Evolutionary conservation across 2,888 invertebrate genomes (phyloP).

Genomic region (Margaritifera margaritifera): DNA sequence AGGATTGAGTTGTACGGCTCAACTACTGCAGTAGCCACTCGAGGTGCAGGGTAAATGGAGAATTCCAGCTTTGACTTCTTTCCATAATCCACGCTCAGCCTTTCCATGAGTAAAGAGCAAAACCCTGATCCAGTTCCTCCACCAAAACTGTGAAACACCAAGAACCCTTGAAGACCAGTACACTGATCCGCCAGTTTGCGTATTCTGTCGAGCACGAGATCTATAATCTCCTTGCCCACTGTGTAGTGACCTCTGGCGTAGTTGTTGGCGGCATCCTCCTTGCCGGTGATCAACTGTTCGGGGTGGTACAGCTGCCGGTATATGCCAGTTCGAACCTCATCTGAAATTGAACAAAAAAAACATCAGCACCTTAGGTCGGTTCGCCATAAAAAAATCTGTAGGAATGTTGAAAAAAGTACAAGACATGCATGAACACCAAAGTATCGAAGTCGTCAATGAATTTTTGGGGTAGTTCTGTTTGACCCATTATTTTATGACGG

Average conservation of each 20-base stretch:
- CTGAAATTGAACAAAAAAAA: constrained; percentile 45
- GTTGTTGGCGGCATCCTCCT: constrained; percentile 98
- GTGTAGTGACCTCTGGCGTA: constrained; percentile 98
- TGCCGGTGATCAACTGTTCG: constrained; percentile 96
- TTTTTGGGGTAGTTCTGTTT: too few species aligned
- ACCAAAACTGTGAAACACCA: constrained; percentile 70
- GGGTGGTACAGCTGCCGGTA: constrained; percentile 98
- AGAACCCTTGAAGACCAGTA: constrained; percentile 70
- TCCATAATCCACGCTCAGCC: constrained; percentile 65
- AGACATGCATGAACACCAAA: too few species aligned
- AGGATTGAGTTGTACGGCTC: constrained; percentile 97
- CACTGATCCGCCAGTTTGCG: constrained; percentile 76
- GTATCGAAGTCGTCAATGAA: too few species aligned
- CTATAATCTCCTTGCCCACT: constrained; percentile 87
- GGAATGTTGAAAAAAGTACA: too few species aligned
- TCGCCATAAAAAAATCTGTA: too few species aligned
- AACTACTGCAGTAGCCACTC: constrained; percentile 80
- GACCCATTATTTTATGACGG: too few species aligned
- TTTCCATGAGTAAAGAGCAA: constrained; percentile 70
- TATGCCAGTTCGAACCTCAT: constrained; percentile 74
- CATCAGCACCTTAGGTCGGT: too few species aligned
- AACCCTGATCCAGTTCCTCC: constrained; percentile 72
- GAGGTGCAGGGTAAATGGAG: constrained; percentile 90
- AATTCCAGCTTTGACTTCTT: constrained; percentile 76
- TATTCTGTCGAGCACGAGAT: constrained; percentile 82